Conservation (phyloP, 2,113 vertebrate species). For the Cololabis saira region DNA sequence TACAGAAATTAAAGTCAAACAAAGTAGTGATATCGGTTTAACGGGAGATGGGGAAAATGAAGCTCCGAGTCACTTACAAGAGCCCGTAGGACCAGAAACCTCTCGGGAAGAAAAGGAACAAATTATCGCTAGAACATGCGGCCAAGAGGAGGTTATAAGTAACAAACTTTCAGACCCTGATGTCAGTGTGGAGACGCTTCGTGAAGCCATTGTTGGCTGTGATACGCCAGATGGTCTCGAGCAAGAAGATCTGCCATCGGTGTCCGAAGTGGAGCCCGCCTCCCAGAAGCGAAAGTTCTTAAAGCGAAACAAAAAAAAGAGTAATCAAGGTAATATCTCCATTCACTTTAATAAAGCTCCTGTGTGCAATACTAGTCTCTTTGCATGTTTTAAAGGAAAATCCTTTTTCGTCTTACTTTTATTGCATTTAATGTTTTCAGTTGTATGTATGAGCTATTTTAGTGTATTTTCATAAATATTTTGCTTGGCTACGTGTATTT, state of each 20-base stretch:
- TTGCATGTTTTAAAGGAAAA: conserved; percentile 37
- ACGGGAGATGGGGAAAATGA: conserved; percentile 13
- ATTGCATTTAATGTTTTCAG: conserved; percentile 44
- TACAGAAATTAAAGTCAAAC: conserved; percentile 7
- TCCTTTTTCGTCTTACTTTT: conserved; percentile 44
- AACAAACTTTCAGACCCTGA: conserved; percentile 8
- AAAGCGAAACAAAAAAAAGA: conserved; percentile 79
- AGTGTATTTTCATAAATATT: conserved; percentile 23
- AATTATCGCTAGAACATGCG: neutral
- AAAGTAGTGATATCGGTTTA: conserved; percentile 15
- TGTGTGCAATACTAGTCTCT: conserved; percentile 53
- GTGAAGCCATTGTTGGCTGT: conserved; percentile 16
- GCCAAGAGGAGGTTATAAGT: conserved; percentile 10
- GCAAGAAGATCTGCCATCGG: conserved; percentile 41
- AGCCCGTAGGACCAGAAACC: conserved; percentile 17
- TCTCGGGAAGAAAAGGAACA: neutral
- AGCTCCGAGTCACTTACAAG: conserved; percentile 23
- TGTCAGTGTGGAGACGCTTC: neutral
- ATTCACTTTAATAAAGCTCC: conserved; percentile 70
- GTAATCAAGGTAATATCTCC: conserved; percentile 77
- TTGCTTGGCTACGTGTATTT: conserved; percentile 32
- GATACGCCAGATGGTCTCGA: conserved; percentile 62
- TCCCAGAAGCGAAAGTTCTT: conserved; percentile 56
- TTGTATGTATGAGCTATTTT: conserved; percentile 46
- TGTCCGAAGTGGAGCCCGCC: conserved; percentile 33